These are phyloP conservation scores for Drosophila sproati DNA, from an alignment of 1,140 invertebrate genomes.

Conservation along the genomic window DNA sequence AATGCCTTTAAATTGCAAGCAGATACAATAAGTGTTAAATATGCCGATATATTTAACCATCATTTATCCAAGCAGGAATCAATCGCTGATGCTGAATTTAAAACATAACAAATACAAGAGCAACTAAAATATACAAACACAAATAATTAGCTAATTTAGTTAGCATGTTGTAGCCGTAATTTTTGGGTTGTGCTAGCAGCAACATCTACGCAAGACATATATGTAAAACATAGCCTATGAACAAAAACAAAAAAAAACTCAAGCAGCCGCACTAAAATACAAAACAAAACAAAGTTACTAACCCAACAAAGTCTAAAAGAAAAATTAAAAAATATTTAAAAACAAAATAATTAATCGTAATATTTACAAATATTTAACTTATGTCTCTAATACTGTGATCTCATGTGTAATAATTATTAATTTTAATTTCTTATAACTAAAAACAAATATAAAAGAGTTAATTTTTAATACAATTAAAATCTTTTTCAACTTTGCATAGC, in stretches of 20 bases:
- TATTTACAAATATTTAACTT: conserved; percentile 81
- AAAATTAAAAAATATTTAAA: conserved; percentile 23
- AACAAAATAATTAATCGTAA: conserved; percentile 34
- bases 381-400: conserved; percentile 85
- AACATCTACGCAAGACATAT: conserved; percentile 71
- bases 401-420: conserved; percentile 85
- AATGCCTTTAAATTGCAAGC: conserved; percentile 22
- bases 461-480: conserved; percentile 68
- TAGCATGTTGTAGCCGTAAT: conserved; percentile 61
- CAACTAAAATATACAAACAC: background rate
- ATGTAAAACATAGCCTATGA: conserved; percentile 56
- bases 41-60: background rate
- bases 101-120: conserved; percentile 18
- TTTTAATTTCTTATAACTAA: conserved; percentile 81
- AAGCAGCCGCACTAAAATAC: conserved; percentile 24
- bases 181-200: conserved; percentile 69
- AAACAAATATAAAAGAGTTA: conserved; percentile 47
- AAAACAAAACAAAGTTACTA: conserved; percentile 66
- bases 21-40: conserved; percentile 25
- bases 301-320: conserved; percentile 68
- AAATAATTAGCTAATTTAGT: conserved; percentile 48
- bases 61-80: conserved; percentile 40
- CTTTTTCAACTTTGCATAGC: conserved; percentile 68
- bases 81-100: conserved; percentile 77
- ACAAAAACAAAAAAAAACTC: conserved; percentile 33